Conservation (phyloP, 2,113 vertebrate species). For the Tragelaphus strepsiceros region DNA sequence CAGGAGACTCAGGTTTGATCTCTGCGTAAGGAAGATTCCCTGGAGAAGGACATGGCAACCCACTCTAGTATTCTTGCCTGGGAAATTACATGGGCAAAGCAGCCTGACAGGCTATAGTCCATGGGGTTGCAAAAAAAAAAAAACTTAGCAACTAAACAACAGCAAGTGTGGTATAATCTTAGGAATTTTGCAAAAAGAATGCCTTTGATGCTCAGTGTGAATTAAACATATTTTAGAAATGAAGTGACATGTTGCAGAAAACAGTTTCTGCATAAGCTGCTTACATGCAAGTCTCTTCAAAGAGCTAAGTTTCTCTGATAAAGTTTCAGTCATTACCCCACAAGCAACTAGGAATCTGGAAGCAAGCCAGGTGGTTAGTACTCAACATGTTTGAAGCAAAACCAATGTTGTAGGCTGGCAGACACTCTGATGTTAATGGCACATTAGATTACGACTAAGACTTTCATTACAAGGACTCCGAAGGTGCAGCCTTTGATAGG, state of each 20-base stretch:
- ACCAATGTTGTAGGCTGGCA: background rate
- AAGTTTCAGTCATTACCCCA: background rate
- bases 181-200: background rate
- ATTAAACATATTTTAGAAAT: background rate
- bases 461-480: conserved; percentile 33
- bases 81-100: background rate
- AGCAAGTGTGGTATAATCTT: background rate
- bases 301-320: background rate
- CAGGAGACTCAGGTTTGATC: background rate
- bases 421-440: conserved; percentile 34
- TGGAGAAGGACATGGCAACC: background rate
- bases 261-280: background rate
- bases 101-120: background rate
- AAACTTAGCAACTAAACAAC: background rate
- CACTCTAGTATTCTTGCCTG: background rate
- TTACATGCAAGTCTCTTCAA: conserved; percentile 28
- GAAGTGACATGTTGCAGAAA: background rate
- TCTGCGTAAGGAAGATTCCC: background rate
- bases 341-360: background rate
- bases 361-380: background rate
- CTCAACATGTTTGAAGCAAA: conserved; percentile 12
- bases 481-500: conserved; percentile 6
- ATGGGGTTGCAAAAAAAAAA: rapidly evolving
- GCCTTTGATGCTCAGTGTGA: background rate
- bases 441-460: conserved; percentile 22